Evolutionary conservation across 2,797 vertebrate genomes (phyloP).

Genomic region (Alectoris magna): DNA sequence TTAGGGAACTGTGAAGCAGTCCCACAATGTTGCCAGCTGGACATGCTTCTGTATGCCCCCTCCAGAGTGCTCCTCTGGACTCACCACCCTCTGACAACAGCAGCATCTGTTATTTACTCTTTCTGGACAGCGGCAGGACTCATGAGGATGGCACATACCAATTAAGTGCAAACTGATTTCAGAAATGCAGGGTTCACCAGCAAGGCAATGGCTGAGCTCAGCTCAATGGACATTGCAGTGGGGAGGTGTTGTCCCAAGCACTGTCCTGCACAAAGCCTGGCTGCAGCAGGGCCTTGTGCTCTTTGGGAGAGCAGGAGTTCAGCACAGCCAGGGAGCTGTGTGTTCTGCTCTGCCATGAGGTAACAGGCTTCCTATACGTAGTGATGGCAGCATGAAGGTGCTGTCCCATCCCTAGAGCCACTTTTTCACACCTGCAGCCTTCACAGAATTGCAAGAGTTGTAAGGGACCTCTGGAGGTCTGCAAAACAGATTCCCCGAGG

Average conservation of each 20-base stretch:
- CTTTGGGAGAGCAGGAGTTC: not conserved
- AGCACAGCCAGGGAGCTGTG: not conserved
- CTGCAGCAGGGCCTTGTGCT: not conserved
- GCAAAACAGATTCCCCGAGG: too few species aligned
- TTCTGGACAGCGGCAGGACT: not conserved
- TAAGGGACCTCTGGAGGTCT: not conserved
- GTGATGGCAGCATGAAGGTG: rapidly evolving
- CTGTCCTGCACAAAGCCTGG: not conserved
- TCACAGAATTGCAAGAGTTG: too few species aligned
- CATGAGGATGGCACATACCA: not conserved
- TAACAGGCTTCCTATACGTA: not conserved
- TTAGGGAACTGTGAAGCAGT: not conserved
- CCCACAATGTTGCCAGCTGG: not conserved
- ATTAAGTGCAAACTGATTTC: not conserved
- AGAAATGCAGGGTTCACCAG: not conserved
- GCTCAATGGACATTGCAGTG: not conserved
- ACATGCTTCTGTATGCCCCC: not conserved
- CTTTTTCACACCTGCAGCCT: not conserved
- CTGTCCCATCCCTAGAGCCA: not conserved
- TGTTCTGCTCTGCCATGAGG: not conserved
- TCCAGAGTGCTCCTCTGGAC: not conserved
- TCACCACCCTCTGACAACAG: rapidly evolving
- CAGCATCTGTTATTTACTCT: not conserved
- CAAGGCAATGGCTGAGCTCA: not conserved
- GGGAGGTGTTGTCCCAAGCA: not conserved